Conservation (phyloP, 2,797 vertebrate species). For the Eutrigla gurnardus region DNA sequence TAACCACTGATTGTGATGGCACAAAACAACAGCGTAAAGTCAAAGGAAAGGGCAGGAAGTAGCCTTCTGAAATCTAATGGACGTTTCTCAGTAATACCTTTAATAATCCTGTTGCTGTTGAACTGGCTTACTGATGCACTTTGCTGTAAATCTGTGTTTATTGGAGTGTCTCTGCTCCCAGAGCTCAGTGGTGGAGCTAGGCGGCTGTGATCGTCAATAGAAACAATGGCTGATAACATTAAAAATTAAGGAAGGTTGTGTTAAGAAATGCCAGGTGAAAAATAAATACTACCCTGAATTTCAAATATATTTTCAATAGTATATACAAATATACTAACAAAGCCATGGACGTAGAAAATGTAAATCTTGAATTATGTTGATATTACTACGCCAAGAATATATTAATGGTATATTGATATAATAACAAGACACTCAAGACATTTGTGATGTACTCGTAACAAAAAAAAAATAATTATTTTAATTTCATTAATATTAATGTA, state of each 20-base stretch:
- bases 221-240: neutral
- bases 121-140: constrained; percentile 5
- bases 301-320: too few species aligned
- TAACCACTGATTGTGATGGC: neutral
- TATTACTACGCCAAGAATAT: too few species aligned
- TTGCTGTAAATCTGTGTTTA: neutral
- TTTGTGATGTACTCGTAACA: too few species aligned
- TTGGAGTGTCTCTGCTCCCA: neutral
- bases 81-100: neutral
- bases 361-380: too few species aligned
- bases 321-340: too few species aligned
- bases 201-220: neutral
- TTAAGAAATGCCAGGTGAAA: neutral
- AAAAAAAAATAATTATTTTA: too few species aligned
- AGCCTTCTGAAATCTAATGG: constrained; percentile 10
- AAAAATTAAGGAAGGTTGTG: neutral
- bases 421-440: too few species aligned
- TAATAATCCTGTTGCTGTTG: neutral
- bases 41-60: constrained; percentile 26
- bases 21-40: neutral
- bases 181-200: neutral
- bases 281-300: too few species aligned
- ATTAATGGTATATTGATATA: too few species aligned
- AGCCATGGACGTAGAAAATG: too few species aligned
- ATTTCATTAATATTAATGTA: too few species aligned